These are phyloP conservation scores for Sylvicola cinctus DNA, from an alignment of 2,888 invertebrate genomes.

Conservation along the genomic window DNA sequence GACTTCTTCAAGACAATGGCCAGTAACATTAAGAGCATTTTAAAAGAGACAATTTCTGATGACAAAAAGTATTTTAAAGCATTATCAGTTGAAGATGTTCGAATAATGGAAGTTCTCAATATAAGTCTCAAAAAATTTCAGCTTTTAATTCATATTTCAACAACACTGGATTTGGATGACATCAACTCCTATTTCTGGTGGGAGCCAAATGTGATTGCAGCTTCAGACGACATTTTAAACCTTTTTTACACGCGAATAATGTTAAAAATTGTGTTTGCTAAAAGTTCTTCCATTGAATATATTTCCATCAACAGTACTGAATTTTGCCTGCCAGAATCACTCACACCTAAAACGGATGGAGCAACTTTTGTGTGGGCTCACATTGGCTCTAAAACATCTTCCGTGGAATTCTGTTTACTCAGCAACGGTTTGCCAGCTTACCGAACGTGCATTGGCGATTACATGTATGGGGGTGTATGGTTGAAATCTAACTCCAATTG, in stretches of 20 bases:
- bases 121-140: too few relatives aligned
- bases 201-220: too few relatives aligned
- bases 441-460: slow-evolving; percentile 34
- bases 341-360: slow-evolving; percentile 14
- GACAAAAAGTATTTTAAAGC: too few relatives aligned
- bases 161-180: too few relatives aligned
- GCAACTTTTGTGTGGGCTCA: slow-evolving; percentile 13
- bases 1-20: not conserved
- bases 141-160: too few relatives aligned
- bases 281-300: too few relatives aligned
- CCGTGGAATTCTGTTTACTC: slow-evolving; percentile 35
- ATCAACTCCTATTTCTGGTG: too few relatives aligned
- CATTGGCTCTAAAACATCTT: slow-evolving; percentile 30
- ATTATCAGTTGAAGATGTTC: slow-evolving; percentile 24
- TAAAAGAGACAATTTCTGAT: too few relatives aligned
- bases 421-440: slow-evolving; percentile 33
- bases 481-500: slow-evolving; percentile 10
- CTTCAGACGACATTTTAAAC: too few relatives aligned
- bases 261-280: too few relatives aligned
- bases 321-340: slow-evolving; percentile 16
- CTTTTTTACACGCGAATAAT: too few relatives aligned
- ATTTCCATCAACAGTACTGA: slow-evolving; percentile 15
- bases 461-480: slow-evolving; percentile 36
- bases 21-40: not conserved
- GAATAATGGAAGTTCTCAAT: slow-evolving; percentile 35